Evolutionary conservation across 2,888 invertebrate species (phyloP).

Genomic region (Sarcophaga rosellei): DNA sequence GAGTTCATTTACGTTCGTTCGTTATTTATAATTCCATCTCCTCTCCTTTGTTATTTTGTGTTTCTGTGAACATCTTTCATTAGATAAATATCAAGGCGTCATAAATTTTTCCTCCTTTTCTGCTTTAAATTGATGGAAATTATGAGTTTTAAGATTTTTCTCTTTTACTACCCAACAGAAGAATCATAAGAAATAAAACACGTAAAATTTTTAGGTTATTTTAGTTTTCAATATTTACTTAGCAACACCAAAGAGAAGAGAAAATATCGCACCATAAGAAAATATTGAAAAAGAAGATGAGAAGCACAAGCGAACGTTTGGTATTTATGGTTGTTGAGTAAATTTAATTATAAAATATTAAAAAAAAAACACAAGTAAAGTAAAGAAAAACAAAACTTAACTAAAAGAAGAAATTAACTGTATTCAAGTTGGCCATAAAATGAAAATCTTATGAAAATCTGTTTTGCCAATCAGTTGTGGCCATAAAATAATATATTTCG

Average conservation of each 20-base stretch:
- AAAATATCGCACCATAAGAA: too few relatives aligned
- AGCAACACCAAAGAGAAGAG: too few relatives aligned
- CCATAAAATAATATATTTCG: constrained; percentile 5
- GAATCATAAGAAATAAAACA: neutral
- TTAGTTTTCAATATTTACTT: constrained; percentile 13
- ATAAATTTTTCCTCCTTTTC: constrained; percentile 33
- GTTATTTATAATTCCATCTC: constrained; percentile 4
- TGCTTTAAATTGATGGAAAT: constrained; percentile 27
- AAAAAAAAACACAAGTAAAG: neutral
- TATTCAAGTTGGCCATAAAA: constrained; percentile 25
- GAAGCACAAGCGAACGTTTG: neutral
- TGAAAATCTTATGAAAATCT: neutral
- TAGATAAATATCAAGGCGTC: constrained; percentile 51
- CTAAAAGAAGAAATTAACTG: constrained; percentile 32
- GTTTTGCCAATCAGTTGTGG: constrained; percentile 31
- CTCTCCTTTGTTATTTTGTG: constrained; percentile 12
- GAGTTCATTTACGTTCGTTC: constrained; percentile 31
- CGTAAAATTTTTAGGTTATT: neutral
- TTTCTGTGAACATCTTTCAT: constrained; percentile 36
- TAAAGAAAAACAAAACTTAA: neutral
- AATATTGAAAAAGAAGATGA: too few relatives aligned
- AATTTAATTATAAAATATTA: constrained; percentile 41
- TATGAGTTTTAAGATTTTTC: constrained; percentile 20
- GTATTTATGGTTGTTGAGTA: constrained; percentile 30
- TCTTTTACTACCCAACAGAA: constrained; percentile 12